These are phyloP conservation scores for Hydriomena furcata DNA, from an alignment of 2,888 invertebrate species.

Conservation along the genomic window DNA sequence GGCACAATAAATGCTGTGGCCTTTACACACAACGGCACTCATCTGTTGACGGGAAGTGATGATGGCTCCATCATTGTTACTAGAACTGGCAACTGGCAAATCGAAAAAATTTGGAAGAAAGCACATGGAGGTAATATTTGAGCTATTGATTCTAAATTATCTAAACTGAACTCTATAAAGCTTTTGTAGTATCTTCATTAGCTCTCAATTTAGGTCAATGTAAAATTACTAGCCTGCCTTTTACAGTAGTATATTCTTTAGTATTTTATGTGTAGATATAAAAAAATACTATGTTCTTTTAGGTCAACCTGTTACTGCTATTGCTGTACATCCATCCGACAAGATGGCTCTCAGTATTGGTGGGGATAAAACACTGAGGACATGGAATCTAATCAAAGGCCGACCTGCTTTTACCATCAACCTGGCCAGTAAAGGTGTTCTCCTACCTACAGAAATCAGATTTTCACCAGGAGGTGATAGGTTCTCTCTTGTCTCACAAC, in stretches of 20 bases:
- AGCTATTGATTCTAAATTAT: too few relatives aligned
- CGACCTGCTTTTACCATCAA: slow-evolving; percentile 95
- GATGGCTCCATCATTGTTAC: slow-evolving; percentile 94
- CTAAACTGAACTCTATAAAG: too few relatives aligned
- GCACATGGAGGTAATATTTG: slow-evolving; percentile 88
- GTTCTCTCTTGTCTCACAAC: slow-evolving; percentile 90
- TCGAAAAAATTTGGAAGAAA: slow-evolving; percentile 91
- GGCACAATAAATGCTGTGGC: slow-evolving; percentile 91
- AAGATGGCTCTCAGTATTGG: slow-evolving; percentile 95
- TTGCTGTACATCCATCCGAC: slow-evolving; percentile 94
- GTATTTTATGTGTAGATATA: too few relatives aligned
- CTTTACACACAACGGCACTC: slow-evolving; percentile 90
- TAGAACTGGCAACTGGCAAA: slow-evolving; percentile 92
- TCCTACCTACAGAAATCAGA: slow-evolving; percentile 75
- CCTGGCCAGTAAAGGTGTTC: slow-evolving; percentile 86
- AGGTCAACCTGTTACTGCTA: slow-evolving; percentile 86
- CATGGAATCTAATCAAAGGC: slow-evolving; percentile 97
- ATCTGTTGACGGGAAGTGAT: slow-evolving; percentile 92
- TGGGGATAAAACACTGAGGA: slow-evolving; percentile 91
- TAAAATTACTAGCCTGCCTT: too few relatives aligned
- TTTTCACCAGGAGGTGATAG: slow-evolving; percentile 91
- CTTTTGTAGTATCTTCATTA: too few relatives aligned
- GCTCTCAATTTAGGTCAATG: too few relatives aligned
- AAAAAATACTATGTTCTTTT: slow-evolving; percentile 1
- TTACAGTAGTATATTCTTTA: too few relatives aligned